Base-by-base conservation (phyloP, 2,113 vertebrate genomes). In the Stictonetta naevosa region DNA sequence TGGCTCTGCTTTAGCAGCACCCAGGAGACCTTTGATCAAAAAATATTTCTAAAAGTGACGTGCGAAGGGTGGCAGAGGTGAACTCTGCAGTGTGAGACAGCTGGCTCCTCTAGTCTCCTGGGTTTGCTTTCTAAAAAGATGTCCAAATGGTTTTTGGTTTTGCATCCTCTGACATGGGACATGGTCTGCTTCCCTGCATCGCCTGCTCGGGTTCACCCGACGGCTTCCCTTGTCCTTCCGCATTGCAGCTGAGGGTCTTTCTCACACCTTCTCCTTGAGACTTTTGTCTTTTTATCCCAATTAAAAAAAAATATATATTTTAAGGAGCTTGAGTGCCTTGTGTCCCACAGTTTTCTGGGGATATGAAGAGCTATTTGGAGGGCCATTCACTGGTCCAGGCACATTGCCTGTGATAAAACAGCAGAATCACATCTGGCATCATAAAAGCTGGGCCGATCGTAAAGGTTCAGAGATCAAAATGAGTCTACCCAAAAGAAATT, bases 41-140 rank as follows among this genome's bases (percentile, higher is more conserved):
- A 94, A 92, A 33, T 63, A 84, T 26, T 79, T 86, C 56, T 29
- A 48, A 73, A 88, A 94, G 83, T 86, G 86, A 67, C 67, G 52
- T 10, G 34, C 64, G 53, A 75, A 82, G 60, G 74, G 56, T 79
- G 89, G 77, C 22, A 28, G 77, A 96, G 71, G 44, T 53, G 53
- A 73, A 23, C 19, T 31, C 55, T 33, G 62, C 44, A 36, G 13
- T 2, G 8, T 42, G 38, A 82, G 42, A n/a, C 13, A 36, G 55
- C 15, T 4, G 11, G 46, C 40, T 64, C 46, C 16, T 64, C 36
- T 33, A 8, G 9, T 44, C 14, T 50, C 28, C 76, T 58, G 72
- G 22, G 77, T 95, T 96, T 77, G 29, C 38, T 75, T 22, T 46
- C 42, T 53, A 10, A 21, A 92, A 88, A 53, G 68, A 81, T 46